Evolutionary conservation across 2,797 vertebrate genomes (phyloP), one percentile per base, ranked within the genome.

Genomic region (Gymnoscopelus braueri): DNA sequence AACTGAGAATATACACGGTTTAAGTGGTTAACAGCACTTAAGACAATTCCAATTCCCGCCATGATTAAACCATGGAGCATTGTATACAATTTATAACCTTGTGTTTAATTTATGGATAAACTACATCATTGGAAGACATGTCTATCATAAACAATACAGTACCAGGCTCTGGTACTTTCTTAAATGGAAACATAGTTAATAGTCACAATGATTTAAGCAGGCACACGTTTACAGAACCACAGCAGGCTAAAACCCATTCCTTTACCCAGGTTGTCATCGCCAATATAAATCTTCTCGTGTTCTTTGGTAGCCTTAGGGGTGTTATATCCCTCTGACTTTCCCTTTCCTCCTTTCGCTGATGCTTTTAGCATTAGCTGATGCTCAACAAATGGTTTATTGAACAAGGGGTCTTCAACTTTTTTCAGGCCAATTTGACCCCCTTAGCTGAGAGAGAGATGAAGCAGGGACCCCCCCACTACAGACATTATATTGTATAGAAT

Each of bases 121-220:
- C 59, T 47, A 67, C 63, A 65, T 44, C 13, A 73, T 71, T 61
- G 48, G 39, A 57, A 75, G 49, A 72, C 13, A 51, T 66, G 71
- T 57, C 47, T 55, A 47, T 44, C 5, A 7, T 47, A 32, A 77
- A 79, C 53, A 74, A 32, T 13, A 7, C 14, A 47, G 1, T 59
- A 14, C 9, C n/a, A 63, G 24, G n/a, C 56, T 19, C 12, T 19
- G 10, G 13, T 35, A n/a, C 26, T 60, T 44, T 65, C 67, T 49
- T 50, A 64, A 82, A 75, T 50, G 19, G 4, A 75, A 70, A 67
- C 24, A 26, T 60, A 61, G 72, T 79, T 65, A 63, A 60, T 73
- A 65, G 51, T 61, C 49, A 54, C 66, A 74, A 54, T 79, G 63
- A 70, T 71, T 69, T 67, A 65, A 15, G 48, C n/a, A 35, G 56